Evolutionary conservation across 2,888 invertebrate genomes (phyloP).

Genomic region (Lycophotia porphyrea): DNA sequence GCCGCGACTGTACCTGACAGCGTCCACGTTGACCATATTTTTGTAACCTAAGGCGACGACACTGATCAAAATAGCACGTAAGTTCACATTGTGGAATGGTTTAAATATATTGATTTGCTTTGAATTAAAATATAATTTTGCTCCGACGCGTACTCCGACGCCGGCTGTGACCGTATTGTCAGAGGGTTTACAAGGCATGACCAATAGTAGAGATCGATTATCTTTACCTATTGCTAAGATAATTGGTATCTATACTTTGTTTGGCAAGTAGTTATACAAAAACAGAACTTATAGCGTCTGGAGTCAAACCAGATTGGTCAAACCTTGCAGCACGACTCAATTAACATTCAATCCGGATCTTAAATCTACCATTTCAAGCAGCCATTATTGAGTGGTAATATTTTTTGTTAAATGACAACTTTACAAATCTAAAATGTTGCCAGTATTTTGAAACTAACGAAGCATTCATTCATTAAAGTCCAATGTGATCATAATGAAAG

Average conservation of each 20-base stretch:
- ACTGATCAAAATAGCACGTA: too few relatives aligned
- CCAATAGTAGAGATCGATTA: not conserved
- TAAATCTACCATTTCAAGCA: conserved; percentile 32
- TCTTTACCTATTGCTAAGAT: not conserved
- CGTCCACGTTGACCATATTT: too few relatives aligned
- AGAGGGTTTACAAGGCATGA: not conserved
- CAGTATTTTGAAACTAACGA: not conserved
- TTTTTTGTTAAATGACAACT: conserved; percentile 29
- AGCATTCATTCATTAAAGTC: too few relatives aligned
- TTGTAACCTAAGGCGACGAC: too few relatives aligned
- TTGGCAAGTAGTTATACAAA: not conserved
- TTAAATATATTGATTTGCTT: too few relatives aligned
- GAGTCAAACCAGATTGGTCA: not conserved
- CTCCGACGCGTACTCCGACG: too few relatives aligned
- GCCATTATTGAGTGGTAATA: conserved; percentile 21
- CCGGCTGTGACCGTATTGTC: too few relatives aligned
- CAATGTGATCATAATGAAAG: too few relatives aligned
- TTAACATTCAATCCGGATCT: not conserved
- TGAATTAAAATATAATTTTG: too few relatives aligned
- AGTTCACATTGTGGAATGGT: too few relatives aligned
- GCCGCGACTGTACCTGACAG: too few relatives aligned
- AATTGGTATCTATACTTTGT: not conserved
- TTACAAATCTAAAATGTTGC: conserved; percentile 45
- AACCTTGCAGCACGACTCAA: not conserved
- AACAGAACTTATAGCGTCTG: not conserved